Conservation (phyloP, 2,797 vertebrate genomes). For the Leuciscus waleckii region DNA sequence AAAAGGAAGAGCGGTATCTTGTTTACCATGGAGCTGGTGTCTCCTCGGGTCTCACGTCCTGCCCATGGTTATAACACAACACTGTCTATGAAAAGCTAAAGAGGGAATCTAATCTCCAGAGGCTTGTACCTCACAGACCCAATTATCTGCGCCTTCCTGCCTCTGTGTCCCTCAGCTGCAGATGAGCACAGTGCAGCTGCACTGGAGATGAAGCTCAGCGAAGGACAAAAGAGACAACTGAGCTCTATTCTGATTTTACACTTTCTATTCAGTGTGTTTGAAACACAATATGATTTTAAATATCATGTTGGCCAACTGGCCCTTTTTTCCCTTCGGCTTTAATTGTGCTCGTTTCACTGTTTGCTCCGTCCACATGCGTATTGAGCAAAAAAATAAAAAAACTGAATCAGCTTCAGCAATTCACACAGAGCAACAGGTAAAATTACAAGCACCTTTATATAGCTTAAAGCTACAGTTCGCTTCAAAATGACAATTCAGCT, state of each 20-base stretch:
- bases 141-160: constrained; percentile 58
- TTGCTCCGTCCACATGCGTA: neutral
- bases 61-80: constrained; percentile 59
- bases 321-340: neutral
- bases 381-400: neutral
- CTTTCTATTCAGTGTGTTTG: constrained; percentile 8
- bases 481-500: neutral
- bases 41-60: constrained; percentile 41
- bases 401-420: neutral
- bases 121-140: constrained; percentile 54
- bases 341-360: neutral
- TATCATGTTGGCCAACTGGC: neutral
- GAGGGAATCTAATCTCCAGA: constrained; percentile 48
- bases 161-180: constrained; percentile 48
- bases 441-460: constrained; percentile 29
- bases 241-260: neutral
- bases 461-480: constrained; percentile 23
- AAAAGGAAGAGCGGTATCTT: constrained; percentile 23
- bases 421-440: constrained; percentile 1
- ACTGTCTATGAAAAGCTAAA: constrained; percentile 50
- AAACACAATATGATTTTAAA: constrained; percentile 13
- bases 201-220: constrained; percentile 33
- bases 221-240: constrained; percentile 50
- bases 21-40: constrained; percentile 41
- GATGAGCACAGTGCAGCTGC: constrained; percentile 47